Percentiles rank a stretch among this genome's conserved stretches.
phyloP scores from a whole-genome alignment of 2,113 vertebrate genomes.

The Petromus typicus region DNA sequence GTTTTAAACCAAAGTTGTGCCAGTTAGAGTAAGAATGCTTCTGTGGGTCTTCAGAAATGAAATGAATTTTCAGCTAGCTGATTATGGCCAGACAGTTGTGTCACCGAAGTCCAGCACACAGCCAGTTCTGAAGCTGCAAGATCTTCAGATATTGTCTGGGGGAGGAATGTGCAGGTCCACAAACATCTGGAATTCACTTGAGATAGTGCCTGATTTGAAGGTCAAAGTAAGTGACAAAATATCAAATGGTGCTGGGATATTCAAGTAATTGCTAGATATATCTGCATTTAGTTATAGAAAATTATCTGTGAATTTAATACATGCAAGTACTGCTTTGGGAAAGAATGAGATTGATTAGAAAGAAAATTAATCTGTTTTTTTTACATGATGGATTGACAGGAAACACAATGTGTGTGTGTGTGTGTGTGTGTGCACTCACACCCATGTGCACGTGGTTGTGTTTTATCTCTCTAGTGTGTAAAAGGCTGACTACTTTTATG shows the following conservation, averaged over 20 bases:
- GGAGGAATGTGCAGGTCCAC: background rate
- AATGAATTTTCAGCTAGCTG: background rate
- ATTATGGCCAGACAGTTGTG: background rate
- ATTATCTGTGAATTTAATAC: background rate
- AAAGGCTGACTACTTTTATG: slow-evolving; percentile 19
- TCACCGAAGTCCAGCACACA: background rate
- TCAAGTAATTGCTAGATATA: background rate
- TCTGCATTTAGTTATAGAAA: background rate
- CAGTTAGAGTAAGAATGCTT: slow-evolving; percentile 17
- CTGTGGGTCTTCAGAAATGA: slow-evolving; percentile 52
- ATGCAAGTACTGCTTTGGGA: background rate
- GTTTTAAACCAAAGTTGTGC: background rate
- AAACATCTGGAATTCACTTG: background rate
- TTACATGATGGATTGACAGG: background rate
- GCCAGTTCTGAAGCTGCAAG: background rate
- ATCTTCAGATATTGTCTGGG: background rate
- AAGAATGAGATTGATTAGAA: background rate
- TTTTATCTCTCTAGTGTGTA: background rate
- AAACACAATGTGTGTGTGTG: background rate
- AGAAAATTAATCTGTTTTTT: background rate
- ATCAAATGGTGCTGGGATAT: background rate
- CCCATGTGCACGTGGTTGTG: background rate
- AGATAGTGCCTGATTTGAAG: background rate
- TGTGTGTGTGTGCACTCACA: no score
- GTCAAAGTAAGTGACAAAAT: background rate